Evolutionary conservation across 2,797 vertebrate species (phyloP).

Genomic region (Pangasius krempfi): DNA sequence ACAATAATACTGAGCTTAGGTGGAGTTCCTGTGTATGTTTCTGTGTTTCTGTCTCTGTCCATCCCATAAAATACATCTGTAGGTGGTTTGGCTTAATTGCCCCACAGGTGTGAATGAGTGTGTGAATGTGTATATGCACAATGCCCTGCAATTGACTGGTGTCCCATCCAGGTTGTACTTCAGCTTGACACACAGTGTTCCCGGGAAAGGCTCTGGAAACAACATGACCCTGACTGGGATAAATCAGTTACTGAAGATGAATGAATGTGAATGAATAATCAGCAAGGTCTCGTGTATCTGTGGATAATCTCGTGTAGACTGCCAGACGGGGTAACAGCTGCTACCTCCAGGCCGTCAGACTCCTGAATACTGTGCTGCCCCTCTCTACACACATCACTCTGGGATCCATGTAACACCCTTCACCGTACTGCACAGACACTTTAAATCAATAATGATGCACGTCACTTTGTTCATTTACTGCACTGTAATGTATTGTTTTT

Average conservation of each 20-base stretch:
- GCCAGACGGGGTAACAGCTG: not conserved
- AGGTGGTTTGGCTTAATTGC: not conserved
- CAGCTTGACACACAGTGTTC: too few relatives aligned
- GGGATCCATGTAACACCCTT: not conserved
- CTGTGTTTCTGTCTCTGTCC: not conserved
- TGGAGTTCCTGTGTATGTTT: not conserved
- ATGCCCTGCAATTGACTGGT: not conserved
- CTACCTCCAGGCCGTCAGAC: not conserved
- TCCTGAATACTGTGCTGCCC: not conserved
- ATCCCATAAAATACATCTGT: not conserved
- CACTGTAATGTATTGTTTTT: not conserved
- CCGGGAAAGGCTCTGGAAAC: not conserved
- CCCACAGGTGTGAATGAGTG: not conserved
- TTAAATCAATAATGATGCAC: not conserved
- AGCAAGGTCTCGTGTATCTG: not conserved
- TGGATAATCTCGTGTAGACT: not conserved
- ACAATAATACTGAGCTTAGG: not conserved
- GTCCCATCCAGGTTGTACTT: too few relatives aligned
- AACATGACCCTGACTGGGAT: not conserved
- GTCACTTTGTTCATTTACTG: not conserved
- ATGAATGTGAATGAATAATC: not conserved
- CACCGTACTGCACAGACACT: not conserved
- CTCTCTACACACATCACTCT: not conserved
- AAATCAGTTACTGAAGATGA: not conserved
- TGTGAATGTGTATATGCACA: not conserved